Conservation (phyloP, 2,113 vertebrate genomes). For the Caracal caracal region DNA sequence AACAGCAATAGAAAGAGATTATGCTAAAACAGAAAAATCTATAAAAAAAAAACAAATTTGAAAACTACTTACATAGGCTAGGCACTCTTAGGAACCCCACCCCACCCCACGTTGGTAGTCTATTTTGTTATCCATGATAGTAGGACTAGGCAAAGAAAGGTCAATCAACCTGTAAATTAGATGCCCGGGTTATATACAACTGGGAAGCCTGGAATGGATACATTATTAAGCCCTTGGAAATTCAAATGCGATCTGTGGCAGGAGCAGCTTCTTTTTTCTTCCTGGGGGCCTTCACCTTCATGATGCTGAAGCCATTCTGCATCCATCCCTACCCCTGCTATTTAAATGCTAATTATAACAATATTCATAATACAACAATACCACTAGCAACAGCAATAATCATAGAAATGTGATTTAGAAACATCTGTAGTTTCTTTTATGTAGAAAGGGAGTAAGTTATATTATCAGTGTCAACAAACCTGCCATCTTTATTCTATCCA, state of each 20-base stretch:
- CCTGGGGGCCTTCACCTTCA: neutral
- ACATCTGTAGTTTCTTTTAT: neutral
- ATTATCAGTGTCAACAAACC: neutral
- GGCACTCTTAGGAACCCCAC: conserved; percentile 2
- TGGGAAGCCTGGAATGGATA: neutral
- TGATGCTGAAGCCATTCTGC: neutral
- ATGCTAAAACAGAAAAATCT: neutral
- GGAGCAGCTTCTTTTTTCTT: neutral
- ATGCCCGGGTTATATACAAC: neutral
- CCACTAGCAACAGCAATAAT: neutral
- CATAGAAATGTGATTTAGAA: neutral
- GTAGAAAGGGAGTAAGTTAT: neutral
- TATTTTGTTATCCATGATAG: neutral
- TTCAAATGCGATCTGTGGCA: neutral
- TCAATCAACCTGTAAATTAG: neutral
- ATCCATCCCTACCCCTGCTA: neutral
- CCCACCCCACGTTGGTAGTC: neutral
- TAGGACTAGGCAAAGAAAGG: neutral
- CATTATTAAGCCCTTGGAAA: neutral
- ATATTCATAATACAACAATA: neutral
- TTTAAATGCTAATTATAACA: neutral
- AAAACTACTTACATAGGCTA: neutral
- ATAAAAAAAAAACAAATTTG: neutral
- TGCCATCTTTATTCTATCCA: neutral
- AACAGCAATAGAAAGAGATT: neutral